Conservation (phyloP, 2,888 invertebrate genomes). For the Troides helena region DNA sequence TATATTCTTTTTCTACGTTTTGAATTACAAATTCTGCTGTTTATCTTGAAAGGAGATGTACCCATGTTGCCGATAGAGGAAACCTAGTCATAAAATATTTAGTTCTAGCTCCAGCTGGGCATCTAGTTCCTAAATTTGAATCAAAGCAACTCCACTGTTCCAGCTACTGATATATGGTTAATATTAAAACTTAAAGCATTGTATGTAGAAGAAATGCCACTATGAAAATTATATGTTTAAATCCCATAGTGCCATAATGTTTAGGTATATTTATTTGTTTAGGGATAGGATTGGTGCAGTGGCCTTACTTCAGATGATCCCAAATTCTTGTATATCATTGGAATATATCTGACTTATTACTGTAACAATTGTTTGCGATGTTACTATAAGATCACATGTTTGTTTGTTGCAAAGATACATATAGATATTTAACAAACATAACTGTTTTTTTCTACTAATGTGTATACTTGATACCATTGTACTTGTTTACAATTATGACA, state of each 20-base stretch:
- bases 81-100: slow-evolving; percentile 28
- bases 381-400: too few relatives aligned
- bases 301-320: slow-evolving; percentile 16
- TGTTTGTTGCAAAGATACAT: not conserved
- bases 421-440: not conserved
- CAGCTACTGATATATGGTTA: slow-evolving; percentile 29
- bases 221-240: slow-evolving; percentile 74
- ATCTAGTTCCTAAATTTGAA: slow-evolving; percentile 32
- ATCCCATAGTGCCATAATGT: slow-evolving; percentile 71
- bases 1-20: slow-evolving; percentile 14
- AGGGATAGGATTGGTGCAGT: slow-evolving; percentile 19
- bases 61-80: slow-evolving; percentile 6
- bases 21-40: slow-evolving; percentile 11
- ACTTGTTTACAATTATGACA: slow-evolving; percentile 13
- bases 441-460: not conserved
- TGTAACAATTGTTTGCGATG: too few relatives aligned
- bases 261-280: slow-evolving; percentile 34
- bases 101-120: slow-evolving; percentile 16
- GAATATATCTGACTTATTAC: not conserved
- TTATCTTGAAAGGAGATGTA: slow-evolving; percentile 12
- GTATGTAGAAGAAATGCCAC: slow-evolving; percentile 51
- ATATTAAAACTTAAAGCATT: slow-evolving; percentile 34
- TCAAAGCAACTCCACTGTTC: slow-evolving; percentile 31
- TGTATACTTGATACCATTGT: not conserved
- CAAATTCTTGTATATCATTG: slow-evolving; percentile 12